Base-by-base conservation (phyloP, 2,113 vertebrate species). In the Copsychus sechellarum region DNA sequence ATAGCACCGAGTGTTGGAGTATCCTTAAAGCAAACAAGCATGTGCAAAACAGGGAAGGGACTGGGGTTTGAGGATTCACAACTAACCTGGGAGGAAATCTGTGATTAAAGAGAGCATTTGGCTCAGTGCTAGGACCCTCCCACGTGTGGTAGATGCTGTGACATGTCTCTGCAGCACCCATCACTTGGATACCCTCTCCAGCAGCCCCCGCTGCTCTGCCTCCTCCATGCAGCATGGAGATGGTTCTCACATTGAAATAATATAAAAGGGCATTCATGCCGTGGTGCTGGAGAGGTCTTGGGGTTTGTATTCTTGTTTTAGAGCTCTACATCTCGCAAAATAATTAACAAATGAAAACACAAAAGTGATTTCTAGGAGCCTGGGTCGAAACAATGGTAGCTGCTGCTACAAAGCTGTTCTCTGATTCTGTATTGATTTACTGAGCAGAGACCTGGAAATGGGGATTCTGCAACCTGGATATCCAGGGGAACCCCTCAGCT, bases 1-100 rank as follows among this genome's bases (percentile, higher is more conserved):
- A 91, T 21, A 79, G 86, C 89, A 50, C 65, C 5, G 57, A 81
- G 73, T 53, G 89, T 58, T 0, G 0, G 84, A 79, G 61, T 53
- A 29, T 48, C 83, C 71, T 94, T 56, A 58, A 56, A 96, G 80
- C 79, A 94, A 96, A 91, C 62, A 90, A 88, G 20, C 53, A 25
- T 47, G 91, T 78, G 72, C 77, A 90, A 95, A 88, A 81, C 7
- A 74, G n/a, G 43, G 64, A 81, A 56, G 65, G 34, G 54, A 78
- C 36, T 22, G 56, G 51, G 69, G 8, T 42, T 90, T 81, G 47
- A 81, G 33, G 23, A 36, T 45, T 86, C 70, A 24, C 38, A 62
- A 78, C 24, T 86, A 31, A 73, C 81, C 86, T 71, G 1, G 7
- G n/a, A 38, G 53, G 23, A 6, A 74, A 62, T 40, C 53, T 5